Evolutionary conservation across 2,113 vertebrate genomes (phyloP).

Genomic region (Colinus virginianus): DNA sequence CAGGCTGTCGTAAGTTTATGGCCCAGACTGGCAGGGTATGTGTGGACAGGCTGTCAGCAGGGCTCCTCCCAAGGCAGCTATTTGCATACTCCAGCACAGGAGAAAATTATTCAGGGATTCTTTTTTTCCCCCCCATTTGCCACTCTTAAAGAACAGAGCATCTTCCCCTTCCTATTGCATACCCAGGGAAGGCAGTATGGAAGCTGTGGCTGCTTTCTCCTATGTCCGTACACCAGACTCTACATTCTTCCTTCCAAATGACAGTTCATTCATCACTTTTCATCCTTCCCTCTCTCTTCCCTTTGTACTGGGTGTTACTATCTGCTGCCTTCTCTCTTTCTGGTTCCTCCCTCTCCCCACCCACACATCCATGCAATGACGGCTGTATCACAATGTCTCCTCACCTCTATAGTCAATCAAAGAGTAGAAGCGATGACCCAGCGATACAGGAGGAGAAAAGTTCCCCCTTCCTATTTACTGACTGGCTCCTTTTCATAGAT

Average conservation of each 20-base stretch:
- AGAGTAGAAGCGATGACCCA: background rate
- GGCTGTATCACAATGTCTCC: background rate
- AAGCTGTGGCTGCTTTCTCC: background rate
- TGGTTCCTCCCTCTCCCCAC: background rate
- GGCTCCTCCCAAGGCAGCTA: background rate
- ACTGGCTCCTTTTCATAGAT: background rate
- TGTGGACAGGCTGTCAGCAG: background rate
- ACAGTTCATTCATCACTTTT: background rate
- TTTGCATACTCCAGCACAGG: background rate
- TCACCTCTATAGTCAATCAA: background rate
- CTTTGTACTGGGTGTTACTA: background rate
- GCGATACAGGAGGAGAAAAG: background rate
- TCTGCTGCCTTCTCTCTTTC: background rate
- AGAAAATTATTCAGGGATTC: background rate
- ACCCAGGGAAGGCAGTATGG: background rate
- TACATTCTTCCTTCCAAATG: fast-evolving
- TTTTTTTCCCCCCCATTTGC: background rate
- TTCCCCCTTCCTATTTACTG: background rate
- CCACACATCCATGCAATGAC: background rate
- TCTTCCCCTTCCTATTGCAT: background rate
- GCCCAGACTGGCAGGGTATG: background rate
- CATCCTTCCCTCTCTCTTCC: background rate
- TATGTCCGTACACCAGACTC: background rate
- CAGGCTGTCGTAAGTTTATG: background rate
- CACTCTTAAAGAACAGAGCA: background rate